Evolutionary conservation across 1,140 invertebrate genomes (phyloP), one percentile per base, ranked within the genome.

Genomic region (Drosophila virilis): DNA sequence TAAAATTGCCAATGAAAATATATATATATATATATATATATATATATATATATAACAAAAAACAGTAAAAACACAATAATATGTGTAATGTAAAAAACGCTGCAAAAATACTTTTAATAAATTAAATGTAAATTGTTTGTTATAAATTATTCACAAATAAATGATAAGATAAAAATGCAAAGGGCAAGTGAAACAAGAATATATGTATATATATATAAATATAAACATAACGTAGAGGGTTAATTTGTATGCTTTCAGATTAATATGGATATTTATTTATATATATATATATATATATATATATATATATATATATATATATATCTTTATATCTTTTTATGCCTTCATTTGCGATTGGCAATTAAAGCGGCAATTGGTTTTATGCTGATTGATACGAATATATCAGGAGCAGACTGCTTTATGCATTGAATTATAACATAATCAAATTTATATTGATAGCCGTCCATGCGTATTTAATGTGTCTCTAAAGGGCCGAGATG

Each of bases 101-200:
- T 38, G 55, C 9, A 22, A 43, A 51, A 40, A 9, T 28, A 51
- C 43, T 62, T 62, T 38, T 74, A n/a, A 59, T 73, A 74, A 82
- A 82, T 82, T 78, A 65, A 78, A 74, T 67, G 79, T 58, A 82
- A 78, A 62, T 80, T 65, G 64, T 77, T 81, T 84, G 77, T 60
- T 55, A 80, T 80, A 85, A 84, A 80, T 84, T 80, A 85, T 77
- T 70, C 77, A 59, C 74, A 85, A 61, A 77, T 80, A 74, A 79
- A 76, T 80, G 81, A 84, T 85, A 81, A 84, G 73, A 80, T 69
- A 73, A 74, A 73, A 65, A 37, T 48, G 42, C 58, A 59, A 50
- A 45, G 40, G 42, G 59, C n/a, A 46, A 37, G 13, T 33, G 9
- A 52, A 8, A 17, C 15, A 12, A 33, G 42, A 50, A n/a, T n/a